Base-by-base conservation (phyloP, 2,113 vertebrate species). In the Meleagris gallopavo region DNA sequence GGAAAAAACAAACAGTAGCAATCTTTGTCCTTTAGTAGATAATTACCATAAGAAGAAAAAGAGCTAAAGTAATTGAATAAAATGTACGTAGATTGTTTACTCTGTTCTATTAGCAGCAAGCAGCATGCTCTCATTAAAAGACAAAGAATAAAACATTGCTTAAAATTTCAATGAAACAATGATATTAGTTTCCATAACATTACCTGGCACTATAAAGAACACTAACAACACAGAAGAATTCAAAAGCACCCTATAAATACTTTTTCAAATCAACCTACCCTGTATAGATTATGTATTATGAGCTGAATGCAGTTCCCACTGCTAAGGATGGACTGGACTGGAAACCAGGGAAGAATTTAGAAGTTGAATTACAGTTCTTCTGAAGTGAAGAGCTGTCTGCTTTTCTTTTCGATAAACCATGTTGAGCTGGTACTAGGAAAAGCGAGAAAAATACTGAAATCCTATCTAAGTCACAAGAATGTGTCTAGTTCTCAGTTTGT, bases 41-140 rank as follows among this genome's bases (percentile, higher is more conserved):
- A 94, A 96, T 94, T 92, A 93, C 71, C 46, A 72, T 65, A 88
- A 66, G 72, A 91, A 94, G 84, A 93, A 89, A 91, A 92, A 92
- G 84, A 91, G 30, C 50, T 80, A 73, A 92, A 91, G 84, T 91
- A 94, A 95, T 95, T 95, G 87, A 96, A 95, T 94, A 89, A 91
- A 95, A 91, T 93, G 75, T 80, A 64, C 57, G 27, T 60, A 80
- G 84, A 85, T 92, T 94, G 93, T 97, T 95, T 94, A 80, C 78
- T 62, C 75, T 61, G 72, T 85, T 93, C 85, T 93, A 88, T 91
- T 96, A 94, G 55, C 46, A 83, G 36, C 72, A 77, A 93, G 55
- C 41, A 86, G 76, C 72, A 83, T 0, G 0, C 38, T 46, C 64
- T 77, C 89, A 83, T 93, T 97, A 85, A 92, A 93, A 96, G 83